These are phyloP conservation scores for Lysandra bellargus DNA, from an alignment of 2,888 invertebrate species.

Conservation along the genomic window DNA sequence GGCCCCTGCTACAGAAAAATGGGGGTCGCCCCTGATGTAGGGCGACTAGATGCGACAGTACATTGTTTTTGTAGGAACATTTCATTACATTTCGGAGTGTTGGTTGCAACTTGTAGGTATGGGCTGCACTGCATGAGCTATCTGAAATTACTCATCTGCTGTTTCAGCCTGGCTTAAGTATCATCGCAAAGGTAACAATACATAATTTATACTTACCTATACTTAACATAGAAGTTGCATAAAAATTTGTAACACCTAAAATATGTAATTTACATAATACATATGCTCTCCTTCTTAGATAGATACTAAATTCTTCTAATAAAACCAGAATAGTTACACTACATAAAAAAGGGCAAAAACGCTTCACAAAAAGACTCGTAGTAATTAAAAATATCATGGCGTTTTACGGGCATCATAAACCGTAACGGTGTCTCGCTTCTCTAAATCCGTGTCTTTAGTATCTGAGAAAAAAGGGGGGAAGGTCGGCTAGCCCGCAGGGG, in stretches of 20 bases:
- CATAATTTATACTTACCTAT: too few relatives aligned
- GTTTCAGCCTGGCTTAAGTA: background rate
- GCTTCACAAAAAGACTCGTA: background rate
- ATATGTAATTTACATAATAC: too few relatives aligned
- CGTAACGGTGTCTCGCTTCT: constrained; percentile 52
- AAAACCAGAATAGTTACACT: background rate
- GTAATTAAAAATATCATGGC: constrained; percentile 24
- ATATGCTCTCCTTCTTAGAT: too few relatives aligned
- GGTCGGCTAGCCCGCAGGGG: constrained; percentile 70
- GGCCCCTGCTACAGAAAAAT: constrained; percentile 61
- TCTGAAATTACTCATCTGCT: background rate
- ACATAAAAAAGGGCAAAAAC: background rate
- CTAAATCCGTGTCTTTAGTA: constrained; percentile 57
- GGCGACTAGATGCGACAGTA: constrained; percentile 41
- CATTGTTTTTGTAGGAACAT: background rate
- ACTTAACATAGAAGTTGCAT: too few relatives aligned
- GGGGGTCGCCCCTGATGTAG: constrained; percentile 46
- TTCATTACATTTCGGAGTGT: background rate
- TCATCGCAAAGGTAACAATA: background rate
- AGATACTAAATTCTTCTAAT: too few relatives aligned
- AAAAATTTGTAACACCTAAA: too few relatives aligned
- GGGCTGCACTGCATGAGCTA: background rate
- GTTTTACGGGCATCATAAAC: background rate
- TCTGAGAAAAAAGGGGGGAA: constrained; percentile 74
- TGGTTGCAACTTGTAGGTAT: background rate